Base-by-base conservation (phyloP, 2,797 vertebrate species). In the Podarcis siculus region DNA sequence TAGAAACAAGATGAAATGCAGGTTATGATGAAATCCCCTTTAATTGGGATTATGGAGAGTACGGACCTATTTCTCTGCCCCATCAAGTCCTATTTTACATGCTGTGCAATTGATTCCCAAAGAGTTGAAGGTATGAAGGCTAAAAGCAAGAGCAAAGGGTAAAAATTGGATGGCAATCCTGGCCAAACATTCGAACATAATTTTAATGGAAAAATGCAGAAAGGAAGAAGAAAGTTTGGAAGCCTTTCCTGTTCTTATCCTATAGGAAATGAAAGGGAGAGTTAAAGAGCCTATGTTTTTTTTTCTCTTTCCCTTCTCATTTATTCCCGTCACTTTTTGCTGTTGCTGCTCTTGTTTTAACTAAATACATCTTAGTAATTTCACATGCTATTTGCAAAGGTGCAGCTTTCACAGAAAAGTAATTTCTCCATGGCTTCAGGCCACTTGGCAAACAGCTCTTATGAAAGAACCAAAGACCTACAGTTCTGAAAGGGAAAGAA, bases 361-460 rank as follows among this genome's bases (percentile, higher is more conserved):
- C 79, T 69, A 82, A 80, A 71, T 71, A 39, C 32, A 82, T 86
- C 67, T 75, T 37, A 42, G 83, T 77, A 82, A 86, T 86, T 89
- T 75, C 21, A 69, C 12, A 55, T 58, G 61, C 45, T 58, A 80
- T 76, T 89, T 86, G 78, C 71, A 77, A 89, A 89, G 83, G 83
- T 77, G 61, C 71, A 77, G 83, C 58, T 89, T 81, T 86, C 83
- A 73, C n/a, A 66, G 58, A 69, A 76, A 85, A 86, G 78, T 89
- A 76, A 89, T 89, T 89, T 89, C 79, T 86, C 58, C 5, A 17
- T 82, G 78, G 78, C 83, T 86, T 4, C 58, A 58, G 78, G 79
- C 58, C 78, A 77, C 71, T 66, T 86, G 78, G 87, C 49, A 81
- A 89, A 76, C 69, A 55, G 39, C 55, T 81, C 71, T n/a, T 55